phyloP scores from a whole-genome alignment of 2,888 invertebrate genomes.

The Steromphala cineraria region DNA sequence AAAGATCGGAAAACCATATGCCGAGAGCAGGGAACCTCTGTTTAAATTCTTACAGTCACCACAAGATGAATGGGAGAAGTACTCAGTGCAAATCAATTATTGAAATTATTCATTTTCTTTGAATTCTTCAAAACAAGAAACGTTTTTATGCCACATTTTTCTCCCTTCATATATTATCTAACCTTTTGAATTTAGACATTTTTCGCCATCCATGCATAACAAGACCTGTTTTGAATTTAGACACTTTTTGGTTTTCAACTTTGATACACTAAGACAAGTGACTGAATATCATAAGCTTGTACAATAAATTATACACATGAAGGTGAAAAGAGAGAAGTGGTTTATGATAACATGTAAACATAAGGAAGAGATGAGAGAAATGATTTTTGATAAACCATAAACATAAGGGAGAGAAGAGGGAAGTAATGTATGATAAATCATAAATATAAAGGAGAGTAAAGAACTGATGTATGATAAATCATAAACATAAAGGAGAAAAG shows the following conservation, averaged over 20 bases:
- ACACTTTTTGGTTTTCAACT: not conserved
- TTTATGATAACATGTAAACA: no score
- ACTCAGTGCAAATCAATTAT: slow-evolving; percentile 21
- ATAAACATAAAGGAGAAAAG: not conserved
- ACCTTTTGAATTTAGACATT: not conserved
- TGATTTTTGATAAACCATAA: no score
- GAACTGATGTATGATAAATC: no score
- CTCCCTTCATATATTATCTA: not conserved
- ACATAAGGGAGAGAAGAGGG: no score
- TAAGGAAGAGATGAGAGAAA: no score
- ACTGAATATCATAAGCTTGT: not conserved
- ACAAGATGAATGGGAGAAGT: not conserved
- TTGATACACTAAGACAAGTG: no score
- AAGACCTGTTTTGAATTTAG: not conserved
- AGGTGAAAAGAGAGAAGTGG: no score
- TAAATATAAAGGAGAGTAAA: no score
- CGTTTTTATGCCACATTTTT: not conserved
- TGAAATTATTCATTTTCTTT: slow-evolving; percentile 12
- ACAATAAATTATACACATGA: no score
- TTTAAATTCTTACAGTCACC: not conserved
- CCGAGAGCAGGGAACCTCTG: not conserved
- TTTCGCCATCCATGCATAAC: not conserved
- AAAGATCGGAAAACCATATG: slow-evolving; percentile 10
- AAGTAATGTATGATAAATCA: no score
- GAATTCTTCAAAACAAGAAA: not conserved